Conservation (phyloP, 2,797 vertebrate species). For the Pelobates cultripes region DNA sequence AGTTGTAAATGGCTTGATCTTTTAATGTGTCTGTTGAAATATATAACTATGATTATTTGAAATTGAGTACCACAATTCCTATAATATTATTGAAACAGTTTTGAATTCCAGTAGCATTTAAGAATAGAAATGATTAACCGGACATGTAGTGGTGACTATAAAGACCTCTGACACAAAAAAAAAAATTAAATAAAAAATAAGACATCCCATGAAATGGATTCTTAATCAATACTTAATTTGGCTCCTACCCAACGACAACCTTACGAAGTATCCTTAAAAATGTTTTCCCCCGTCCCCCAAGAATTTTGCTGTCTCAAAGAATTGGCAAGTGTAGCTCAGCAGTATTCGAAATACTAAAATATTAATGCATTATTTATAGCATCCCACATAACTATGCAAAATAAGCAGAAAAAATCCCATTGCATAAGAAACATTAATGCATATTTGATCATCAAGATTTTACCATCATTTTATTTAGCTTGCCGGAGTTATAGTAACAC, state of each 20-base stretch:
- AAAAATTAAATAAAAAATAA: not conserved
- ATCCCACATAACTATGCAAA: slow-evolving; percentile 58
- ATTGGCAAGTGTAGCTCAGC: slow-evolving; percentile 53
- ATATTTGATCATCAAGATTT: slow-evolving; percentile 58
- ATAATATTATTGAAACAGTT: too few species aligned
- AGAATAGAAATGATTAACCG: too few species aligned
- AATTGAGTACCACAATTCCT: too few species aligned
- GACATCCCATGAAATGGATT: not conserved
- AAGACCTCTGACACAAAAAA: not conserved
- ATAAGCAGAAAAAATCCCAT: slow-evolving; percentile 57
- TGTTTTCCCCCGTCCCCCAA: slow-evolving; percentile 35
- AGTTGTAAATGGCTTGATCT: too few species aligned
- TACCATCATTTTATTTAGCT: slow-evolving; percentile 57
- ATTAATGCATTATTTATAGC: slow-evolving; percentile 59
- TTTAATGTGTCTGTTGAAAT: too few species aligned
- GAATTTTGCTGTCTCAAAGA: slow-evolving; percentile 49
- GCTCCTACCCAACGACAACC: slow-evolving; percentile 19
- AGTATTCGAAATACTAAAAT: slow-evolving; percentile 57
- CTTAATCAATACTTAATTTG: not conserved
- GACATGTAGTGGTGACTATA: not conserved
- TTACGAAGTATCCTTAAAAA: slow-evolving; percentile 37
- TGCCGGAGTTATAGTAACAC: slow-evolving; percentile 43
- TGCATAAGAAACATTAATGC: slow-evolving; percentile 58
- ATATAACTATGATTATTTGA: too few species aligned
- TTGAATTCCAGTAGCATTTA: too few species aligned